A percentile compares a stretch with the other conserved stretches of the same genome.
Conservation (phyloP, 2,888 invertebrate genomes). For the Drosophila flavopinicola region DNA sequence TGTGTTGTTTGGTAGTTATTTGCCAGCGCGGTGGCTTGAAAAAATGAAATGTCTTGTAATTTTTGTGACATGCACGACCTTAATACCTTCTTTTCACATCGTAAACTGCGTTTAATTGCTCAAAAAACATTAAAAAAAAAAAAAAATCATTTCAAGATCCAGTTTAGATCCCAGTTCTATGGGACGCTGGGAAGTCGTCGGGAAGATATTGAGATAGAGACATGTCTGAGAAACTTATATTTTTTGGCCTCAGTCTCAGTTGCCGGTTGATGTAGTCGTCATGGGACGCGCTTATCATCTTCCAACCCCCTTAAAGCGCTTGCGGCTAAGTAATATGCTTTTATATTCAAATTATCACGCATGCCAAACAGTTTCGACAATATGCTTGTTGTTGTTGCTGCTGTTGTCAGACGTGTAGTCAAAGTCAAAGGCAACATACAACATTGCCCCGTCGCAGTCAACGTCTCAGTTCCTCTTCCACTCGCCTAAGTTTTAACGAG, state of each 20-base stretch:
- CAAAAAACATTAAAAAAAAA: conserved; percentile 24
- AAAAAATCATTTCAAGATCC: conserved; percentile 4
- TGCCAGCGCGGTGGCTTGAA: conserved; percentile 46
- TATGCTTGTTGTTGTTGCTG: conserved; percentile 2
- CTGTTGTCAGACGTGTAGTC: conserved; percentile 14
- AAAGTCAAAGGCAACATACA: conserved; percentile 26
- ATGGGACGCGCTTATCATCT: conserved; percentile 39
- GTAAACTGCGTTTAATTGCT: conserved; percentile 73
- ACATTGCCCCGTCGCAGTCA: background rate
- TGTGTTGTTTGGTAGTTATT: conserved; percentile 13
- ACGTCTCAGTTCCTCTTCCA: background rate
- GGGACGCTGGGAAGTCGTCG: conserved; percentile 36
- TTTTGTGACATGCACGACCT: conserved; percentile 77
- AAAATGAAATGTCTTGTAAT: conserved; percentile 72
- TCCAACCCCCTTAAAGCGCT: conserved; percentile 20
- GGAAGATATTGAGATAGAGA: conserved; percentile 34
- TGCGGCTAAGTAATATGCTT: conserved; percentile 66
- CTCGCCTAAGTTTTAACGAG: conserved; percentile 64
- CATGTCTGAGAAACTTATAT: conserved; percentile 58
- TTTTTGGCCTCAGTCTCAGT: conserved; percentile 1
- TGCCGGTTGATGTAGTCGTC: conserved; percentile 57
- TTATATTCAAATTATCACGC: conserved; percentile 76
- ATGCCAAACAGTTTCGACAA: conserved; percentile 62
- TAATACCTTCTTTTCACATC: conserved; percentile 79
- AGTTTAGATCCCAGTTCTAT: conserved; percentile 65